Percentiles rank a stretch among this genome's conserved stretches.
phyloP scores from a whole-genome alignment of 2,113 vertebrate genomes.

The Oreamnos americanus region DNA sequence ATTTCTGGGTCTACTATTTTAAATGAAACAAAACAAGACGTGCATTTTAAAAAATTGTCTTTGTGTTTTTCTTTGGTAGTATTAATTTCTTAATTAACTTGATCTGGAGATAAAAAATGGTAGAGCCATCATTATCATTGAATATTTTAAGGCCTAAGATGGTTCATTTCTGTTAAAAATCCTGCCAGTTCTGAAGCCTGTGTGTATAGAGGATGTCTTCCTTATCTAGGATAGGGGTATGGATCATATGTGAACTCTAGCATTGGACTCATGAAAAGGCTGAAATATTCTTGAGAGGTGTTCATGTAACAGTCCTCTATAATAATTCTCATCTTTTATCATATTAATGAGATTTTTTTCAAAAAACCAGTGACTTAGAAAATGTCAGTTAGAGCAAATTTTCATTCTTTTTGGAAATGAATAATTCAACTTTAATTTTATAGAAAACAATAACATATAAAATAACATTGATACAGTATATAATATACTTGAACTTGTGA shows the following conservation, averaged over 20 bases:
- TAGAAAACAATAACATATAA: not conserved
- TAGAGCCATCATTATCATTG: not conserved
- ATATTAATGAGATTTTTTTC: not conserved
- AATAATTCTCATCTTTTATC: slow-evolving; percentile 31
- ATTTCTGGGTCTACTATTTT: not conserved
- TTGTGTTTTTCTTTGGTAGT: not conserved
- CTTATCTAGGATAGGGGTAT: not conserved
- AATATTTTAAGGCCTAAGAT: not conserved
- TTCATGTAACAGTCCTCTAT: not conserved
- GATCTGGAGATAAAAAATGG: not conserved
- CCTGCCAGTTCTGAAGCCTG: not conserved
- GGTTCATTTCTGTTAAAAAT: slow-evolving; percentile 5
- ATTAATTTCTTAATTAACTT: not conserved
- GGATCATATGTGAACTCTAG: not conserved
- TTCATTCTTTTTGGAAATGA: not conserved
- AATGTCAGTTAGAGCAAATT: not conserved
- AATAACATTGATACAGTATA: not conserved
- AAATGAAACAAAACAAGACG: not conserved
- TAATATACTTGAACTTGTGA: not conserved
- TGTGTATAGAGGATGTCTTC: not conserved
- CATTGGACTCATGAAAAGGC: not conserved
- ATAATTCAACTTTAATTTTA: slow-evolving; percentile 15
- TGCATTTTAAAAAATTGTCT: not conserved
- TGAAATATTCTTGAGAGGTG: not conserved
- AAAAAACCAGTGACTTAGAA: slow-evolving; percentile 15